Evolutionary conservation across 2,797 vertebrate species (phyloP).

Genomic region (Chelon auratus): DNA sequence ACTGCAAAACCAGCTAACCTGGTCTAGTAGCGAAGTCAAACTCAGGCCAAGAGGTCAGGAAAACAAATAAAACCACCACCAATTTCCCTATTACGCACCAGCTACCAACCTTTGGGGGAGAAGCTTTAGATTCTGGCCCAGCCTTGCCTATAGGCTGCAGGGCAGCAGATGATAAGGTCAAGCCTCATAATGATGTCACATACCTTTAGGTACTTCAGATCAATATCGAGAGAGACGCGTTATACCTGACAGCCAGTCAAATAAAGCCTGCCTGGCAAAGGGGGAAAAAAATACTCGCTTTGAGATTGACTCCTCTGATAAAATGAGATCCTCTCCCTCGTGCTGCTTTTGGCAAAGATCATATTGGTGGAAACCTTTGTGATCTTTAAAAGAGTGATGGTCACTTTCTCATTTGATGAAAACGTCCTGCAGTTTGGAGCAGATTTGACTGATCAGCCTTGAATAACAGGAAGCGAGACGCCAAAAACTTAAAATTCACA

Average conservation of each 20-base stretch:
- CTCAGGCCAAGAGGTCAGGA: conserved; percentile 76
- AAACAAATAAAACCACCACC: conserved; percentile 85
- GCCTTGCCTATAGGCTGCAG: conserved; percentile 76
- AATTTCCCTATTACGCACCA: conserved; percentile 78
- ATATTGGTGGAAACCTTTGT: conserved; percentile 63
- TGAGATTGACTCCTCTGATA: conserved; percentile 78
- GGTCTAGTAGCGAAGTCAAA: conserved; percentile 41
- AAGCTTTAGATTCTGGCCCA: conserved; percentile 65
- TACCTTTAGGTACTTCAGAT: conserved; percentile 85
- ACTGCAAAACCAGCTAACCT: conserved; percentile 39
- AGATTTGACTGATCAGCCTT: conserved; percentile 23
- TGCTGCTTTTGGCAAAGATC: conserved; percentile 76
- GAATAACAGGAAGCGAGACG: not conserved
- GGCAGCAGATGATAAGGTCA: conserved; percentile 86
- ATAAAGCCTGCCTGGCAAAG: conserved; percentile 75
- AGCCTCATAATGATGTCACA: conserved; percentile 87
- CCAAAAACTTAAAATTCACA: not conserved
- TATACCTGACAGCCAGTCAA: conserved; percentile 81
- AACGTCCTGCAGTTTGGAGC: not conserved
- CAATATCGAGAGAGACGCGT: conserved; percentile 79
- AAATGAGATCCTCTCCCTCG: conserved; percentile 77
- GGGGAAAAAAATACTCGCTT: conserved; percentile 66
- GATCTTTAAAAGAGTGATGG: conserved; percentile 33
- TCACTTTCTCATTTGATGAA: conserved; percentile 7
- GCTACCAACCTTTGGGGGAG: conserved; percentile 66